A percentile compares a stretch with the other conserved stretches of the same genome.
Evolutionary conservation across 2,888 invertebrate genomes (phyloP).

Genomic region (Gymnocheta viridis): DNA sequence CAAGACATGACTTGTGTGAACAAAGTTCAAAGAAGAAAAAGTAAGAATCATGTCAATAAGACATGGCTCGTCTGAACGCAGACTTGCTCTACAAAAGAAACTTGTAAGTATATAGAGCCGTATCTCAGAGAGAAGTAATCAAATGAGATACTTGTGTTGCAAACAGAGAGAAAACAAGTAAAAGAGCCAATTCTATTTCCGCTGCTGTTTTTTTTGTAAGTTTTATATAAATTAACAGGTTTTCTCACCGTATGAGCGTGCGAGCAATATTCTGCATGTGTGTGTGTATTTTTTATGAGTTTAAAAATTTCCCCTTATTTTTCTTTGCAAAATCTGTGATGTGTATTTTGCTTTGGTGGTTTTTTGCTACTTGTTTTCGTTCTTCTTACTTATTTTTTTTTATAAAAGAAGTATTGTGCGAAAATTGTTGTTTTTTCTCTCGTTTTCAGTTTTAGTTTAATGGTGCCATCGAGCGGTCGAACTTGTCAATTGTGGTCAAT

Average conservation of each 20-base stretch:
- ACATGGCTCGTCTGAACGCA: too few relatives aligned
- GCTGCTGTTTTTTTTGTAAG: neutral
- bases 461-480: constrained; percentile 57
- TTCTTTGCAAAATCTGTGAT: constrained; percentile 19
- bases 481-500: constrained; percentile 52
- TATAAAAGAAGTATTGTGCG: constrained; percentile 16
- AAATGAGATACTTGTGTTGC: too few relatives aligned
- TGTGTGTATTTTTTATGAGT: neutral
- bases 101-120: neutral
- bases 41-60: too few relatives aligned
- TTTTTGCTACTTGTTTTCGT: neutral
- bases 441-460: constrained; percentile 62
- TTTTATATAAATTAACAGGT: neutral
- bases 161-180: neutral
- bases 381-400: too few relatives aligned
- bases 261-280: neutral
- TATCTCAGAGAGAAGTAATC: neutral
- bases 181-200: neutral
- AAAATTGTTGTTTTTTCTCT: constrained; percentile 27
- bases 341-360: neutral
- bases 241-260: neutral
- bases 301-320: constrained; percentile 33
- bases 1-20: too few relatives aligned
- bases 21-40: too few relatives aligned
- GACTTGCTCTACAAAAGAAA: too few relatives aligned